These are phyloP conservation scores for Pollachius pollachius DNA, from an alignment of 2,113 vertebrate species.

Conservation along the genomic window DNA sequence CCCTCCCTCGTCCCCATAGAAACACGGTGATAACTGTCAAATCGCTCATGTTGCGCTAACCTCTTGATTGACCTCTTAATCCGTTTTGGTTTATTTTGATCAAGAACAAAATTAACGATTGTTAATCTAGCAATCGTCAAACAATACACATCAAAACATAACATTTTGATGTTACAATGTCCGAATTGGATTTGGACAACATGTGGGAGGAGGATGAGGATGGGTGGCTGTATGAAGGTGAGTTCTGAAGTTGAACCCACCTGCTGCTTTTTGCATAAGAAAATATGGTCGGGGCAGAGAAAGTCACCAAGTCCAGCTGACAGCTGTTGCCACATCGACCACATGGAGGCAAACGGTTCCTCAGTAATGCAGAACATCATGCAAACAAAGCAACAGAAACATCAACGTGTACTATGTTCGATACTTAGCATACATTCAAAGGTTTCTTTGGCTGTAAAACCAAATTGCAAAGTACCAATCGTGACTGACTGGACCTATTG, in stretches of 20 bases:
- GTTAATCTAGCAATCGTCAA: not conserved
- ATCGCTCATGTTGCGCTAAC: not conserved
- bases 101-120: no score
- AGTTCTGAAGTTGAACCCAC: not conserved
- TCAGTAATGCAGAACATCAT: no score
- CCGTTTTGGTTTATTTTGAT: not conserved
- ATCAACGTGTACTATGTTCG: no score
- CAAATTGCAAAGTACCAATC: no score
- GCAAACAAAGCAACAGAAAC: no score
- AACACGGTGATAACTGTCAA: not conserved
- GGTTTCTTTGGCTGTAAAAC: no score
- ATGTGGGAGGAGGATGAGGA: not conserved
- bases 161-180: not conserved
- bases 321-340: no score
- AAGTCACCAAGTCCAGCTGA: no score
- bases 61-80: not conserved
- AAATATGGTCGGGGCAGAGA: no score
- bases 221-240: not conserved
- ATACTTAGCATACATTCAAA: no score
- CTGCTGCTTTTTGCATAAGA: not conserved
- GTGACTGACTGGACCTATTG: not conserved
- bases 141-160: not conserved
- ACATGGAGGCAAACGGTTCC: no score
- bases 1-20: not conserved
- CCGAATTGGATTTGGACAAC: not conserved